These are phyloP conservation scores for Myotis daubentonii DNA, from an alignment of 2,797 vertebrate species.

Conservation along the genomic window DNA sequence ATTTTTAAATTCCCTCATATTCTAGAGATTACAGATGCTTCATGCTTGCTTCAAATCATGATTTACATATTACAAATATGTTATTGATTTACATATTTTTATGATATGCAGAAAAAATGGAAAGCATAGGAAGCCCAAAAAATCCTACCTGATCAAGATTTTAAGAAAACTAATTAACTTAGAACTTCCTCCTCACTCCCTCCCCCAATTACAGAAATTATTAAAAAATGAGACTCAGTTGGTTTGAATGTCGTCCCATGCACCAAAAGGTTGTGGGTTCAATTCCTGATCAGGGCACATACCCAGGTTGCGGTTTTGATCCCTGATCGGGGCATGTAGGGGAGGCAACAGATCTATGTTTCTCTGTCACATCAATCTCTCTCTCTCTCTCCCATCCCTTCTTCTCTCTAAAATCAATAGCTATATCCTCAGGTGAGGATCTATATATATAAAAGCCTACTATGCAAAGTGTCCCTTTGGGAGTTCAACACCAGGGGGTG, in stretches of 20 bases:
- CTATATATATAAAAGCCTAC: too few relatives aligned
- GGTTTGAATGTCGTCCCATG: neutral
- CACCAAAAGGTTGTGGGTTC: neutral
- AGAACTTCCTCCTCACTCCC: neutral
- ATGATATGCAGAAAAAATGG: neutral
- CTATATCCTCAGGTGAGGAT: neutral
- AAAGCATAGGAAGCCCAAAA: constrained; percentile 20
- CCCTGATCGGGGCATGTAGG: too few relatives aligned
- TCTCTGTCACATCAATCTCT: neutral
- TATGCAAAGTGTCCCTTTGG: too few relatives aligned
- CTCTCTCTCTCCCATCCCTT: neutral
- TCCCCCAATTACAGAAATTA: constrained; percentile 14
- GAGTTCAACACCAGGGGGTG: too few relatives aligned
- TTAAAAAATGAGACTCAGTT: neutral
- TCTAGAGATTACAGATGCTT: neutral
- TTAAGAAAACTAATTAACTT: neutral
- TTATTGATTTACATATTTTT: neutral
- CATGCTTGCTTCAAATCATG: neutral
- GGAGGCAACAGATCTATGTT: neutral
- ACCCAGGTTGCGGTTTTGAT: too few relatives aligned
- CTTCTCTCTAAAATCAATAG: neutral
- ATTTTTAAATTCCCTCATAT: neutral
- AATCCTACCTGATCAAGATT: neutral
- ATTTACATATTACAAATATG: neutral
- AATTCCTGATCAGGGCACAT: neutral